phyloP scores from a whole-genome alignment of 2,113 vertebrate genomes.

The Lontra canadensis region DNA sequence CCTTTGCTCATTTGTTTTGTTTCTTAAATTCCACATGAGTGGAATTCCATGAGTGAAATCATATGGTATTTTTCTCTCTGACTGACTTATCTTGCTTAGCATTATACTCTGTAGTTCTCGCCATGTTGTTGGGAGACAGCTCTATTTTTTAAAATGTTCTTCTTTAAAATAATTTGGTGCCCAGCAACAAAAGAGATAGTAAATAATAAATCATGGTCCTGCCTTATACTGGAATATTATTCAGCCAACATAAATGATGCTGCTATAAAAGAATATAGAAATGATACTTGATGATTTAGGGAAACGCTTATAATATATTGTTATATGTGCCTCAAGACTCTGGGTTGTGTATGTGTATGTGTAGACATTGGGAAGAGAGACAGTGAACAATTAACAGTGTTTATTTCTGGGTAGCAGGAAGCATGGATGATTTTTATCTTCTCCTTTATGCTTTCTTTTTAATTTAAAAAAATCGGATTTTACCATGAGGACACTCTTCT shows the following conservation, averaged over 20 bases:
- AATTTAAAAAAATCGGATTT: background rate
- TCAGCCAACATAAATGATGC: background rate
- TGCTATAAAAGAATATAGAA: background rate
- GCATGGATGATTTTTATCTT: background rate
- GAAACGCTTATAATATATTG: background rate
- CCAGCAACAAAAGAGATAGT: background rate
- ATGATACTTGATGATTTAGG: background rate
- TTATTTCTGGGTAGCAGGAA: background rate
- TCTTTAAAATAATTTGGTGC: background rate
- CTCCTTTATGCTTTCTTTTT: background rate
- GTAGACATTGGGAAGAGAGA: background rate
- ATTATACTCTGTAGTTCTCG: background rate
- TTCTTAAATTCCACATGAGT: too few species aligned
- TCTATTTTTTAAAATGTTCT: background rate
- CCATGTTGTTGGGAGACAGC: background rate
- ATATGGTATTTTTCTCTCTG: background rate
- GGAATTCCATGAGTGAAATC: too few species aligned
- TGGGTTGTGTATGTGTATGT: background rate
- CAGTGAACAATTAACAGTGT: background rate
- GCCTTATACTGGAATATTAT: background rate
- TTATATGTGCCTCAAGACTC: background rate
- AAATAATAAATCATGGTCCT: background rate
- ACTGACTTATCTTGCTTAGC: background rate
- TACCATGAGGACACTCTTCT: background rate
- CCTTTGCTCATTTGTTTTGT: too few species aligned